phyloP scores from a whole-genome alignment of 2,888 invertebrate genomes.

The Criorhina ranunculi region DNA sequence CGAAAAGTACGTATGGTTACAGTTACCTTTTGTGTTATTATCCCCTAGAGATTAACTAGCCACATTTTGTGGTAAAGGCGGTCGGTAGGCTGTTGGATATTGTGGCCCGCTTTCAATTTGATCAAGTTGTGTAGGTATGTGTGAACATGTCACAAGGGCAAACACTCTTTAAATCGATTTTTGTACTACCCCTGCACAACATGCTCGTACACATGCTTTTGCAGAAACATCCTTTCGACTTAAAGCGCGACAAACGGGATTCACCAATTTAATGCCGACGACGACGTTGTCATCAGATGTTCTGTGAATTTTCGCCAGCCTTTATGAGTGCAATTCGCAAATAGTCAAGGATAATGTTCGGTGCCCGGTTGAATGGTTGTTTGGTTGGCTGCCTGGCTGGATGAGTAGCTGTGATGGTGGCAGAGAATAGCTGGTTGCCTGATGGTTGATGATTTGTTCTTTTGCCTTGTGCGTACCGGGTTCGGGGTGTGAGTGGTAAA shows the following conservation, averaged over 20 bases:
- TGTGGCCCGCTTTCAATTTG: conserved; percentile 14
- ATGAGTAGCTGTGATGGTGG: conserved; percentile 15
- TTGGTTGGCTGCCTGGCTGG: conserved; percentile 52
- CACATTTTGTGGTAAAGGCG: conserved; percentile 7
- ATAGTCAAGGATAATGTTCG: conserved; percentile 64
- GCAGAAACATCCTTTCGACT: conserved; percentile 31
- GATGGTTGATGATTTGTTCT: conserved; percentile 58
- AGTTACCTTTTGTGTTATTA: conserved; percentile 65
- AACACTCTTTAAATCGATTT: conserved; percentile 50
- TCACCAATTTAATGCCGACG: conserved; percentile 50
- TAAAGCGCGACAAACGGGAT: conserved; percentile 44
- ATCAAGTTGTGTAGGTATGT: background rate
- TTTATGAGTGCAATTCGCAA: conserved; percentile 67
- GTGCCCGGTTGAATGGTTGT: conserved; percentile 40
- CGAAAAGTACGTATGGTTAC: conserved; percentile 41
- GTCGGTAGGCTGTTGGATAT: conserved; percentile 8
- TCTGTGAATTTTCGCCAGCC: conserved; percentile 47
- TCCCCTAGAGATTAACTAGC: conserved; percentile 68
- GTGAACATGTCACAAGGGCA: background rate
- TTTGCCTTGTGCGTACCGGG: conserved; percentile 34
- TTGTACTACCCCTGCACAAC: background rate
- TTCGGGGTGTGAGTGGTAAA: conserved; percentile 8
- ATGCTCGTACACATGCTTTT: background rate
- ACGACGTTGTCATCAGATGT: conserved; percentile 54
- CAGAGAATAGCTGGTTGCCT: conserved; percentile 40